Conservation (phyloP, 2,113 vertebrate genomes). For the Lagenorhynchus albirostris region DNA sequence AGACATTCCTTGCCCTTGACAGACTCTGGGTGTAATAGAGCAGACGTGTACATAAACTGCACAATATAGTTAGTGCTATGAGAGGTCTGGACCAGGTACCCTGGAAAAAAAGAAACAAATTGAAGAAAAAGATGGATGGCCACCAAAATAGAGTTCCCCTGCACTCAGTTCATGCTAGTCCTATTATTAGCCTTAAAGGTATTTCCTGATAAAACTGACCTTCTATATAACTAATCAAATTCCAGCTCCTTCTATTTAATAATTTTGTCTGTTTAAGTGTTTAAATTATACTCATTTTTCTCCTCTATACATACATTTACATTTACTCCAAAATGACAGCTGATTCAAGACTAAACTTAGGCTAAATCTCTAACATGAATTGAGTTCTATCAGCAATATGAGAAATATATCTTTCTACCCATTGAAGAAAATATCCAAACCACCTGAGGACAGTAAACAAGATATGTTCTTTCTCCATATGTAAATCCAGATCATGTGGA, state of each 20-base stretch:
- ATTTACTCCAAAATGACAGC: neutral
- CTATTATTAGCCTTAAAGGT: neutral
- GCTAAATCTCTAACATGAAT: neutral
- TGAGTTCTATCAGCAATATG: neutral
- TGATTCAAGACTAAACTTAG: neutral
- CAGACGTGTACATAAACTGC: neutral
- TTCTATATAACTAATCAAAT: neutral
- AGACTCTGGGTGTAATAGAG: neutral
- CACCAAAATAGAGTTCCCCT: neutral
- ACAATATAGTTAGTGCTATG: neutral
- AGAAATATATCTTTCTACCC: neutral
- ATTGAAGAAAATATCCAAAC: neutral
- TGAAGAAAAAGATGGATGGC: neutral
- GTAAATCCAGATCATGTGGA: neutral
- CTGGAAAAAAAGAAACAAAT: neutral
- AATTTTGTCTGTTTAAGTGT: neutral
- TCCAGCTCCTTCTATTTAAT: neutral
- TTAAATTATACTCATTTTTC: neutral
- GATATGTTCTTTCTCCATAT: neutral
- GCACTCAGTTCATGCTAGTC: neutral
- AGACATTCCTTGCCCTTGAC: neutral
- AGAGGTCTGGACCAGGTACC: neutral
- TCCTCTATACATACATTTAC: neutral
- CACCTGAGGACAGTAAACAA: neutral
- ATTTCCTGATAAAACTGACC: neutral